Conservation (phyloP, 1,140 invertebrate species). For the Drosophila triauraria region DNA sequence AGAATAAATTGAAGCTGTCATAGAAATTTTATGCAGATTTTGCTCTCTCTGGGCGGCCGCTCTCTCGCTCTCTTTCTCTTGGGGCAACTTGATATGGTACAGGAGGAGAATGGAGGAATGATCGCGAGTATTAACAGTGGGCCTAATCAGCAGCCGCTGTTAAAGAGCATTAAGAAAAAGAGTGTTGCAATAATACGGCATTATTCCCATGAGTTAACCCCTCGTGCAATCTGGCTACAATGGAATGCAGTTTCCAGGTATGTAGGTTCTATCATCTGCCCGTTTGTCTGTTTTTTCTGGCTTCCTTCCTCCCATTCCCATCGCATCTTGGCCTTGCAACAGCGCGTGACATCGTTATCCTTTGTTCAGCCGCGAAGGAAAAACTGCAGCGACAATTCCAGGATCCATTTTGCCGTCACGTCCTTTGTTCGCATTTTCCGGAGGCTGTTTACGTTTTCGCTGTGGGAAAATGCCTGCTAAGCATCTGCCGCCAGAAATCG, state of each 20-base stretch:
- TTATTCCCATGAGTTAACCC: conserved; percentile 2
- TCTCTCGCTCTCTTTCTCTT: background rate
- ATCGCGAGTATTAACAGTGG: conserved; percentile 11
- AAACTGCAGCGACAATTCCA: conserved; percentile 48
- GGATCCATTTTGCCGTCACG: conserved; percentile 45
- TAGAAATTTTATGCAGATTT: conserved; percentile 2
- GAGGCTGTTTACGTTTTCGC: conserved; percentile 47
- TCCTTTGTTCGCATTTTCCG: conserved; percentile 37
- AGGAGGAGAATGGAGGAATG: conserved; percentile 4
- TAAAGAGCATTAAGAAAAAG: background rate
- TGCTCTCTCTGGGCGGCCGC: background rate
- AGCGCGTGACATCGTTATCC: conserved; percentile 79
- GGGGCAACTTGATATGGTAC: background rate
- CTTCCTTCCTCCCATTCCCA: conserved; percentile 11
- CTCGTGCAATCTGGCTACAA: conserved; percentile 19
- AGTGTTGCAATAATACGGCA: background rate
- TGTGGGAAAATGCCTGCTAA: conserved; percentile 63
- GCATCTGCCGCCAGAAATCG: conserved; percentile 52
- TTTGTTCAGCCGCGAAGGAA: conserved; percentile 43
- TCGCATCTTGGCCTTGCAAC: conserved; percentile 50
- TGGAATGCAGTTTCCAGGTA: conserved; percentile 39
- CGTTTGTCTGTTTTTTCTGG: conserved; percentile 4
- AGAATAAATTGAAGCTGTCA: conserved; percentile 15
- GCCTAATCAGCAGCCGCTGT: conserved; percentile 19
- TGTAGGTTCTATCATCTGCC: conserved; percentile 20